Base-by-base conservation (phyloP, 2,113 vertebrate genomes). In the Onychorhynchus coronatus region DNA sequence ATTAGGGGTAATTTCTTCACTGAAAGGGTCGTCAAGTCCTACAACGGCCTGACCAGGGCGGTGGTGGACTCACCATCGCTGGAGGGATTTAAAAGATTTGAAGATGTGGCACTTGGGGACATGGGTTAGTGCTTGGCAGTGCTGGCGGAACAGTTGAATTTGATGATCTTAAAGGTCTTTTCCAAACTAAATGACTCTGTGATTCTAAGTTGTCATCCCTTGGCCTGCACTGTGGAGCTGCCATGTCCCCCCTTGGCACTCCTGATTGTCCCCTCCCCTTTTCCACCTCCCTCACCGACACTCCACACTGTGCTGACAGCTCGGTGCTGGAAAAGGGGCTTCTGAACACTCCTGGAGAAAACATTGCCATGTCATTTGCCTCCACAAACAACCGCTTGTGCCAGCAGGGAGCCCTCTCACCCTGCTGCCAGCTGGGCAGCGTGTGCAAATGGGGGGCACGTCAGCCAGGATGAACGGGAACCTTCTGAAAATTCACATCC, bases 231-330 rank as follows among this genome's bases (percentile, higher is more conserved):
- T 1, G 21, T 11, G 12, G 53, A 73, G 59, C 68, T 44, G 59
- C 78, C 3, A 1, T 59, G 35, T 39, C 68, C 49, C 84, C 49
- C 62, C 47, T 24, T 11, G 44, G 66, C 66, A 35, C 70, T 9
- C 11, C 49, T 9, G 27, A 1, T 30, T 35, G 24, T 20, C 65
- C 30, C 31, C 2, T 6, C 1, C 12, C 6, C 0, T 61, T 49
- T 31, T 56, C 39, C 80, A 33, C 76, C 67, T 49, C 17, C 47
- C 44, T 19, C 14, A 4, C 33, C 18, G 68, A 11, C 28, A 1
- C 16, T 56, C 30, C 1, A 5, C 0, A 0, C 72, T 31, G 39
- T 22, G 66, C 47, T 1, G 11, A 17, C 63, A 33, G 27, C 83
- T 73, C 49, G 16, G 10, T 33, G 8, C 0, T 23, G 10, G 33